phyloP scores from a whole-genome alignment of 2,888 invertebrate species.

The Dysmachus trigonus region DNA sequence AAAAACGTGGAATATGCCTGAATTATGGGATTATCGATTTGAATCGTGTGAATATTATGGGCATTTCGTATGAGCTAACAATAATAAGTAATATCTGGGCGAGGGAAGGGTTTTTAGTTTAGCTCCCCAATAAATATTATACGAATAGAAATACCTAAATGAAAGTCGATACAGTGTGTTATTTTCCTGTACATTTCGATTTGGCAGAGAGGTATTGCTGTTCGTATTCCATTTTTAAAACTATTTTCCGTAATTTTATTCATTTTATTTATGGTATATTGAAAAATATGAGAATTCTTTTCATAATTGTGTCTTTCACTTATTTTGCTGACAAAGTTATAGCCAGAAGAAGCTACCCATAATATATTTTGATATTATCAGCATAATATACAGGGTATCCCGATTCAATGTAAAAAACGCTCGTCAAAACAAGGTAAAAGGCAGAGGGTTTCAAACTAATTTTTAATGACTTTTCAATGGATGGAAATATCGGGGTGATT shows the following conservation, averaged over 20 bases:
- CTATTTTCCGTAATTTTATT: neutral
- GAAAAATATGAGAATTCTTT: neutral
- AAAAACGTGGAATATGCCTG: neutral
- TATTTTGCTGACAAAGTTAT: too few species aligned
- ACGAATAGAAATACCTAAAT: neutral
- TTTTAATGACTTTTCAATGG: too few species aligned
- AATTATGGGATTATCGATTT: neutral
- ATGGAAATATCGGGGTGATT: too few species aligned
- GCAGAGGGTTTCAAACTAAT: too few species aligned
- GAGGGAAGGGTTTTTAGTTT: neutral
- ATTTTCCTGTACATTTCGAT: neutral
- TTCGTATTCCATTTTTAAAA: neutral
- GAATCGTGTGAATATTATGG: neutral
- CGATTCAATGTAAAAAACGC: too few species aligned
- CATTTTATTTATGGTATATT: neutral
- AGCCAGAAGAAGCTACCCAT: too few species aligned
- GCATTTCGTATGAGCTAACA: neutral
- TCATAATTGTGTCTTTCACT: neutral
- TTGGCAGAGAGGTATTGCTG: neutral
- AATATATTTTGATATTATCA: too few species aligned
- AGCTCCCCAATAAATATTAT: neutral
- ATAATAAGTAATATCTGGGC: neutral
- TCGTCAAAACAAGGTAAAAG: too few species aligned
- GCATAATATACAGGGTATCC: too few species aligned
- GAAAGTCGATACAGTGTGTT: neutral